Percentiles rank a stretch among this genome's conserved stretches.
These are phyloP conservation scores for Apis laboriosa DNA, from an alignment of 1,140 invertebrate genomes.

Conservation along the genomic window DNA sequence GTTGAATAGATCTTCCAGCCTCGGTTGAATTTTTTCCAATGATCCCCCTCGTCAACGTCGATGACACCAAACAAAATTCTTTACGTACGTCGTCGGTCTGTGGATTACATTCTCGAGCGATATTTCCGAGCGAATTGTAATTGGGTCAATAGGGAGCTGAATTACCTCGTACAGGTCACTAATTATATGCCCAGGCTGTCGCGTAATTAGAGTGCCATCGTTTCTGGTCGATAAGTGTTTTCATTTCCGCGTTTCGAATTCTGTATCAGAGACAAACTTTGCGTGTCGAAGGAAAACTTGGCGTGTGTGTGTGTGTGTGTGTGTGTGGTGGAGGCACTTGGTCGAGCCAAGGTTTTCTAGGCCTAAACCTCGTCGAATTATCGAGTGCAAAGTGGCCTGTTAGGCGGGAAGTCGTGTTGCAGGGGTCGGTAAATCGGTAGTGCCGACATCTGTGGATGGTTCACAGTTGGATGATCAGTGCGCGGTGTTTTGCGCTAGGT, in stretches of 20 bases:
- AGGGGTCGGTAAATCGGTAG: slow-evolving; percentile 66
- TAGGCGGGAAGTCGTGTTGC: slow-evolving; percentile 27
- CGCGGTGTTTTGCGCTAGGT: slow-evolving; percentile 39
- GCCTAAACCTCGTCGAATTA: slow-evolving; percentile 3
- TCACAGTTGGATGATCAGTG: slow-evolving; percentile 33
- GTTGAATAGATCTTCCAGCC: not conserved
- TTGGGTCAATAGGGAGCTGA: slow-evolving; percentile 49
- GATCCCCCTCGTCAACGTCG: not conserved
- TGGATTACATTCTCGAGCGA: not conserved
- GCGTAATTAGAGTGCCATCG: slow-evolving; percentile 35
- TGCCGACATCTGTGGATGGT: slow-evolving; percentile 72
- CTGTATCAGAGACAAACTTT: not conserved
- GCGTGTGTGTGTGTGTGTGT: not conserved
- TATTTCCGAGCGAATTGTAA: slow-evolving; percentile 47
- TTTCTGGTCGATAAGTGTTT: slow-evolving; percentile 3
- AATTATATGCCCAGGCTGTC: slow-evolving; percentile 43
- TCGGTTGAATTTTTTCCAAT: slow-evolving; percentile 12
- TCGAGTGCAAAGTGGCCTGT: slow-evolving; percentile 47
- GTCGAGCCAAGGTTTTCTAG: not conserved
- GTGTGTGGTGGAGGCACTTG: not conserved
- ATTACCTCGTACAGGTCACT: slow-evolving; percentile 53
- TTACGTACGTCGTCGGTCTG: slow-evolving; percentile 7
- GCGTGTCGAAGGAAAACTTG: not conserved
- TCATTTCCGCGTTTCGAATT: not conserved
- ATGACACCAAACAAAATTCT: not conserved